Base-by-base conservation (phyloP, 1,140 invertebrate species). In the Tachypleus tridentatus region DNA sequence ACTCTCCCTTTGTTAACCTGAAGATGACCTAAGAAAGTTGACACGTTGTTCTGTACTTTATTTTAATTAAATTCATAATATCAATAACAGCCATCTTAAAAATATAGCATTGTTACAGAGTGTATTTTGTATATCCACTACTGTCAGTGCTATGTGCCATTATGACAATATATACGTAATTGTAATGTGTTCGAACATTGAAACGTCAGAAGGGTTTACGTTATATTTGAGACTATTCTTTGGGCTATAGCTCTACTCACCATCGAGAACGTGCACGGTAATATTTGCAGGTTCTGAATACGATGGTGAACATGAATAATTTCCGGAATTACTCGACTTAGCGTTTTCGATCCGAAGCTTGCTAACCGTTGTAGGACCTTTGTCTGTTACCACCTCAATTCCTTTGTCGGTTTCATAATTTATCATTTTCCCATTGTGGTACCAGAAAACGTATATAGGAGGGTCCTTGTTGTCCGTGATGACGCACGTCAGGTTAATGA, bases 401-500 rank as follows among this genome's bases (percentile, higher is more conserved):
- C 57, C 60, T 29, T 63, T 61, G 4, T 63, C 52, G 49, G 58
- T 62, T 29, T 73, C 70, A 61, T 72, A 73, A 58, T 73, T 73
- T 29, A 73, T 73, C 72, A 73, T 73, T 49, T 67, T 58, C 11
- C 73, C 68, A 52, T 87, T 75, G 73, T 86, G 84, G 73, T 86
- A 86, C 86, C 86, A 94, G 78, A 91, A 93, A 74, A 95, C 93
- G 77, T 90, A 93, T 57, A 88, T 87, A 53, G 91, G 91, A 62
- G 90, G 89, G 74, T 93, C 90, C 10, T 91, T 91, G 73, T 88
- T 91, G 74, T 89, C 88, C 60, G 87, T 79, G 66, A 95, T 89
- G 64, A 93, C 85, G 77, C 92, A 95, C 57, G 91, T 95, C 67
- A 95, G 81, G 80, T 94, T 94, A 77, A 95, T 94, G 71, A 90